Evolutionary conservation across 2,888 invertebrate genomes (phyloP).

Genomic region (Rhingia rostrata): DNA sequence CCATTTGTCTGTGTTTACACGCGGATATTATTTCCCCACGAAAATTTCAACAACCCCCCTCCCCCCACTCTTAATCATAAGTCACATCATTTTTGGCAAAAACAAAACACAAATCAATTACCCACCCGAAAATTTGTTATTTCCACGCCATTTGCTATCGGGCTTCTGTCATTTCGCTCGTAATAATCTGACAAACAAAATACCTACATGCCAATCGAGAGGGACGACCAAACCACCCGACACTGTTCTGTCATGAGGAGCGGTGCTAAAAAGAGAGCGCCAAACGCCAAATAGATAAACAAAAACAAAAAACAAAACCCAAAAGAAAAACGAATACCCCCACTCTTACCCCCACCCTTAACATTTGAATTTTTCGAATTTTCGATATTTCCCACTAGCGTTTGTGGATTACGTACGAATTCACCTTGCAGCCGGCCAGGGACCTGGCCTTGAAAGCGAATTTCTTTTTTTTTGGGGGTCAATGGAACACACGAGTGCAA

Average conservation of each 20-base stretch:
- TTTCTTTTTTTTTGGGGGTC: constrained; percentile 59
- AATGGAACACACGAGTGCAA: constrained; percentile 72
- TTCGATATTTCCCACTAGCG: constrained; percentile 60
- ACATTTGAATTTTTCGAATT: constrained; percentile 55
- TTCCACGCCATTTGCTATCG: constrained; percentile 34
- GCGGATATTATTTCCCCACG: constrained; percentile 7
- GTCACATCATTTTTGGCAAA: constrained; percentile 29
- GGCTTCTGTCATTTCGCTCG: constrained; percentile 1
- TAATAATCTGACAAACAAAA: constrained; percentile 10
- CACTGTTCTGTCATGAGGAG: not conserved
- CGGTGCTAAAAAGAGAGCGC: constrained; percentile 10
- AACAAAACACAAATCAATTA: constrained; percentile 62
- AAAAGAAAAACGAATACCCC: constrained; percentile 2
- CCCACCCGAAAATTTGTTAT: constrained; percentile 58
- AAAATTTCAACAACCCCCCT: not conserved
- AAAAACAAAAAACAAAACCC: constrained; percentile 32
- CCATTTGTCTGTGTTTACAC: constrained; percentile 34
- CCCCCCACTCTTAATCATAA: constrained; percentile 1
- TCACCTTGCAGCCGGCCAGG: constrained; percentile 70
- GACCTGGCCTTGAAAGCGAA: constrained; percentile 67
- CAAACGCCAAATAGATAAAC: constrained; percentile 35
- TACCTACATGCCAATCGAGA: constrained; percentile 16
- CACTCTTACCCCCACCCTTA: not conserved
- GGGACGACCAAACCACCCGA: constrained; percentile 11
- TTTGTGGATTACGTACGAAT: constrained; percentile 59